These are phyloP conservation scores for Karalla daura DNA, from an alignment of 2,797 vertebrate species.

Conservation along the genomic window DNA sequence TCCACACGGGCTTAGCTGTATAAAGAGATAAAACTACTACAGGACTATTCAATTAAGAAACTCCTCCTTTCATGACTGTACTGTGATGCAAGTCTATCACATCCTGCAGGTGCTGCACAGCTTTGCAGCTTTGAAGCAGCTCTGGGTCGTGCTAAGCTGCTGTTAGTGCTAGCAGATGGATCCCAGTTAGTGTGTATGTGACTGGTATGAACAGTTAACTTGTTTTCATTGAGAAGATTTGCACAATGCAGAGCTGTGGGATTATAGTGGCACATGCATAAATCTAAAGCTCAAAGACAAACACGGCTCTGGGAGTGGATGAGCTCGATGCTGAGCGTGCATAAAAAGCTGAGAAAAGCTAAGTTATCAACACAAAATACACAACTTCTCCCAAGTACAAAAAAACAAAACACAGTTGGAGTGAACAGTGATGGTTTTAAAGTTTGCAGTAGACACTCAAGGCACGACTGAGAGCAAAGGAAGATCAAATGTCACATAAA, in stretches of 20 bases:
- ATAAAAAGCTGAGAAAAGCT: too few relatives aligned
- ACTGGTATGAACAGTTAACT: background rate
- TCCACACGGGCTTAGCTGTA: too few relatives aligned
- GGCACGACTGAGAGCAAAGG: background rate
- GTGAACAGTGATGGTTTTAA: background rate
- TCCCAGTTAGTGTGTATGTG: background rate
- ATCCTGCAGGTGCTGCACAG: background rate
- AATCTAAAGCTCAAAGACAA: background rate
- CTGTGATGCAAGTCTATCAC: background rate
- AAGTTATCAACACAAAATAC: background rate
- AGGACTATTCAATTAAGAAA: too few relatives aligned
- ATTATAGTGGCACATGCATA: background rate
- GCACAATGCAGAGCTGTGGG: background rate
- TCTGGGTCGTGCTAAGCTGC: background rate
- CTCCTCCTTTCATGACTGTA: background rate
- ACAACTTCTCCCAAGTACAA: background rate
- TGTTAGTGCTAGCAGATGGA: background rate
- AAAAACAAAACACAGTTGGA: background rate
- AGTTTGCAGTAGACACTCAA: background rate
- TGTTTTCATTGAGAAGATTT: background rate
- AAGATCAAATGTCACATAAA: conserved; percentile 36
- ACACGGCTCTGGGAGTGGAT: background rate
- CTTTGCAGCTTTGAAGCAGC: background rate
- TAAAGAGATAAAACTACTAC: too few relatives aligned
- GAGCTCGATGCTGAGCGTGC: background rate